Base-by-base conservation (phyloP, 2,888 invertebrate genomes). In the Cosmopolites sordidus region DNA sequence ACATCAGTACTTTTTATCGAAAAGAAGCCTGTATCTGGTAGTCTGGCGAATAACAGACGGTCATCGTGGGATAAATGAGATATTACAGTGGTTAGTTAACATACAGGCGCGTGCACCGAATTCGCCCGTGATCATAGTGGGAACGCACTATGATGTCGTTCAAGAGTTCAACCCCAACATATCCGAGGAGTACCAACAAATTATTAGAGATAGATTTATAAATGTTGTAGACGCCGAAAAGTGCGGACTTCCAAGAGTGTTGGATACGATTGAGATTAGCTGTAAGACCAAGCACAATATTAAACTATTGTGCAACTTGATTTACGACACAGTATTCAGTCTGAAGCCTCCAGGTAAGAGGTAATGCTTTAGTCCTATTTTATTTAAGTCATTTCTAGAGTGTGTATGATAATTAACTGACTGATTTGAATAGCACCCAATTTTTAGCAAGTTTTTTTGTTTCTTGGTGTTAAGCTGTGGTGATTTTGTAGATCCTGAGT, bases 1-100 rank as follows among this genome's bases (percentile, higher is more conserved):
- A 0, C 98, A 98, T 78, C 97, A 98, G 72, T 99, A 99, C 74
- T 99, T 99, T 73, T 76, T 99, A 41, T 96, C 97, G 0, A 91
- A 94, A 55, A 81, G 98, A 11, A 94, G 96, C 59, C 76, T 99
- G 29, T 99, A 97, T 73, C 78, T 99, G 48, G 97, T 98, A 1
- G 83, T 97, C 2, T 99, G 98, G 97, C 84, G 87, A 63, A 89
- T 96, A 47, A 87, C 87, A 0, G 96, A 97, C 65, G 98, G 98
- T 0, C 83, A 92, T 67, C 82, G 83, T 62, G 98, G 96, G 0
- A 83, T 99, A 11, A 86, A 88, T 12, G 91, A 90, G 63, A 91
- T 99, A 17, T 79, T 93, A 38, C 89, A 93, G 66, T 99, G 98
- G 98, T 81, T 99, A 37, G 89, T 93, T n/a, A 93, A 92, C 66